Evolutionary conservation across 1,140 invertebrate genomes (phyloP).

Genomic region (Brachionus koreanus): DNA sequence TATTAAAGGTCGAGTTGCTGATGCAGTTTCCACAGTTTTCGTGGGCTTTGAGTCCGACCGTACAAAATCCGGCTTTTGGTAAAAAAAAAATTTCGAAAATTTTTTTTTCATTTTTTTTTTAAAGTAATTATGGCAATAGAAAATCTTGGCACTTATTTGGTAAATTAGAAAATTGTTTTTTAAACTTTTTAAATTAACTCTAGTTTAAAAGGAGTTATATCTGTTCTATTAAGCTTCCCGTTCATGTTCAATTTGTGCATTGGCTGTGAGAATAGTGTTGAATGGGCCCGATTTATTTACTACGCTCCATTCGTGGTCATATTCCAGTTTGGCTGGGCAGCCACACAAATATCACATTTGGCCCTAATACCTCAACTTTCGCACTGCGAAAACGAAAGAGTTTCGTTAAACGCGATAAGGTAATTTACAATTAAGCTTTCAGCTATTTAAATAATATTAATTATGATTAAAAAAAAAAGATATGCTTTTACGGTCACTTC

Average conservation of each 20-base stretch:
- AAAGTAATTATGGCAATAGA: constrained; percentile 69
- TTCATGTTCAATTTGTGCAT: constrained; percentile 83
- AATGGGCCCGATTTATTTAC: constrained; percentile 75
- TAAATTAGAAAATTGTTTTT: constrained; percentile 55
- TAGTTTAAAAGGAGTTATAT: constrained; percentile 65
- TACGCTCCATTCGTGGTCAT: constrained; percentile 82
- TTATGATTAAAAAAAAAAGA: not conserved
- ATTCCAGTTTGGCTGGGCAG: constrained; percentile 94
- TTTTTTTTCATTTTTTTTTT: not conserved
- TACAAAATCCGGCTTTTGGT: constrained; percentile 63
- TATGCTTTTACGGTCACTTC: constrained; percentile 74
- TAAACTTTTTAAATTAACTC: not conserved
- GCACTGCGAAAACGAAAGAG: constrained; percentile 70
- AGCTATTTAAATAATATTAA: not conserved
- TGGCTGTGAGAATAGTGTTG: constrained; percentile 63
- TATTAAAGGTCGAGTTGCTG: constrained; percentile 65
- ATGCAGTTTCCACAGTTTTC: constrained; percentile 81
- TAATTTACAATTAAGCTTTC: not conserved
- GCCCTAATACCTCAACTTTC: constrained; percentile 79
- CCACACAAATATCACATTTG: constrained; percentile 88
- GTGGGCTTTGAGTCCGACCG: constrained; percentile 80
- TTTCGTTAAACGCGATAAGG: constrained; percentile 74
- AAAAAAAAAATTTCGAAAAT: not conserved
- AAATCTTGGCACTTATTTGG: constrained; percentile 89
- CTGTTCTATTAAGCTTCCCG: constrained; percentile 75